phyloP scores from a whole-genome alignment of 2,888 invertebrate species.

The Phengaris arion region DNA sequence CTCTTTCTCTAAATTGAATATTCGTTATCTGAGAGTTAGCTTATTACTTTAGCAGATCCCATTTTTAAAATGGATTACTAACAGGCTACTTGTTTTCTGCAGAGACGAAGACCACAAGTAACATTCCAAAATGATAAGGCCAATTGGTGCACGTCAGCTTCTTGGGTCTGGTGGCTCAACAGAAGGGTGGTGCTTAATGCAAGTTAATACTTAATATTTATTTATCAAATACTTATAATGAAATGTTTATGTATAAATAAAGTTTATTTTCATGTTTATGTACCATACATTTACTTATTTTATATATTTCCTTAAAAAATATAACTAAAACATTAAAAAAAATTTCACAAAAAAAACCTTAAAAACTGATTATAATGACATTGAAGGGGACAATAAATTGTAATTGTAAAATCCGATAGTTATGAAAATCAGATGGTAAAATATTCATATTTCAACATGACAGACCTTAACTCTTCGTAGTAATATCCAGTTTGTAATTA shows the following conservation, averaged over 20 bases:
- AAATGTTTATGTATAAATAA: constrained; percentile 70
- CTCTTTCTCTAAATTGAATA: neutral
- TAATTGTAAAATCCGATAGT: too few relatives aligned
- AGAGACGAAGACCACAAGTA: constrained; percentile 75
- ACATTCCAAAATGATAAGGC: constrained; percentile 72
- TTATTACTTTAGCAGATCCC: neutral
- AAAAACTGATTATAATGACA: too few relatives aligned
- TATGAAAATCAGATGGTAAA: too few relatives aligned
- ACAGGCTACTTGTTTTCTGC: constrained; percentile 64
- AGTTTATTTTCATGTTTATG: constrained; percentile 76
- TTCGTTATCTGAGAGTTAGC: neutral
- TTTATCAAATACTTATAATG: constrained; percentile 54
- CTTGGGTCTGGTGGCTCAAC: constrained; percentile 33
- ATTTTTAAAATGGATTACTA: constrained; percentile 29
- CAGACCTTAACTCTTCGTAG: neutral
- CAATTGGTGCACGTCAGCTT: constrained; percentile 37
- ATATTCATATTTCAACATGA: too few relatives aligned
- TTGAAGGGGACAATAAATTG: too few relatives aligned
- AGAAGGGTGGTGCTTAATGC: constrained; percentile 36
- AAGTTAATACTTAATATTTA: constrained; percentile 55
- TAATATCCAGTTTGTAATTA: neutral
- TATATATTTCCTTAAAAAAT: constrained; percentile 21
- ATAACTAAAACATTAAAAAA: constrained; percentile 31
- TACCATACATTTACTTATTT: constrained; percentile 48
- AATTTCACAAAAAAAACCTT: constrained; percentile 20